These are phyloP conservation scores for Odocoileus hemionus DNA, from an alignment of 2,113 vertebrate species.

Conservation along the genomic window DNA sequence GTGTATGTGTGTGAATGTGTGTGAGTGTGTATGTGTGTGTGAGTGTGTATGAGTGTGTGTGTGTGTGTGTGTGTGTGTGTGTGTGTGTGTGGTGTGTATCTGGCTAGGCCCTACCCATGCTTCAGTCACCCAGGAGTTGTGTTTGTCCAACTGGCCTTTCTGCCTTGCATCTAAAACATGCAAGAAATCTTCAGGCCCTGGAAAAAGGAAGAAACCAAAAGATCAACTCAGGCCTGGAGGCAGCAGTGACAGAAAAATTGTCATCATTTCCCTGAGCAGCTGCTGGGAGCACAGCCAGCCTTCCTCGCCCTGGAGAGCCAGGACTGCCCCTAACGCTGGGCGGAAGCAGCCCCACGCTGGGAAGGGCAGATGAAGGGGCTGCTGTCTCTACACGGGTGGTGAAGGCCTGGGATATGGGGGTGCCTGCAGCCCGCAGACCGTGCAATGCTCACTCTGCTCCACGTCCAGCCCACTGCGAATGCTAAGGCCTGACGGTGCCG, in stretches of 20 bases:
- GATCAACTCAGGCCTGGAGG: conserved; percentile 1
- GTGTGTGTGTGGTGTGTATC: not conserved
- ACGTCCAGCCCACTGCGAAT: not conserved
- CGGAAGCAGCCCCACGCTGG: not conserved
- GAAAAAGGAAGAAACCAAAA: conserved; percentile 3
- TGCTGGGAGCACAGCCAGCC: not conserved
- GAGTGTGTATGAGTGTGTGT: not conserved
- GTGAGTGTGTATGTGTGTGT: too few species aligned
- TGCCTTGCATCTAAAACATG: not conserved
- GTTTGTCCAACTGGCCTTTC: not conserved
- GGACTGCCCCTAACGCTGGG: not conserved
- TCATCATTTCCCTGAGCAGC: not conserved
- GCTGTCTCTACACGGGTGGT: rapidly evolving
- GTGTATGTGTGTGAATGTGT: not conserved
- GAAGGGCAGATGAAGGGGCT: not conserved
- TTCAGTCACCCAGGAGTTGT: not conserved
- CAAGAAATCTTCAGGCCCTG: not conserved
- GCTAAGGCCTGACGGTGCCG: not conserved
- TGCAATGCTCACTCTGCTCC: not conserved
- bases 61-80: not conserved
- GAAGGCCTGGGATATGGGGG: too few species aligned
- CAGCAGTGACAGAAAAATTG: not conserved
- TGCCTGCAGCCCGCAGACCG: not conserved
- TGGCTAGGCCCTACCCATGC: not conserved
- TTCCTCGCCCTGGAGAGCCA: not conserved